phyloP scores from a whole-genome alignment of 2,113 vertebrate genomes.

The Corydoras sp. region DNA sequence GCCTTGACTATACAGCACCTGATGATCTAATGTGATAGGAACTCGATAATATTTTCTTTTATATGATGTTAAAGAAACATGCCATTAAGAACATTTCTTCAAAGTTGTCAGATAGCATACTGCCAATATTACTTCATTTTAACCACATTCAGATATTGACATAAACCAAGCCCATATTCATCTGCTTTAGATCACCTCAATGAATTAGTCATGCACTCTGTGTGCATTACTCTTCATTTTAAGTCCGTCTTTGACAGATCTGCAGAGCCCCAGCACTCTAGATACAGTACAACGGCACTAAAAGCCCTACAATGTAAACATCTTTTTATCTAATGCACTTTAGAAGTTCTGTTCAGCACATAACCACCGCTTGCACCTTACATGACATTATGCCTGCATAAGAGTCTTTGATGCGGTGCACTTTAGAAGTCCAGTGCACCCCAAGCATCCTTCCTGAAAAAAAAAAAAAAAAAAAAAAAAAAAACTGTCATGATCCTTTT shows the following conservation, averaged over 20 bases:
- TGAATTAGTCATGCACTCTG: neutral
- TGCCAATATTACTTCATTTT: neutral
- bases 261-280: slow-evolving; percentile 7
- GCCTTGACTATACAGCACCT: too few species aligned
- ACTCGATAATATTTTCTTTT: too few species aligned
- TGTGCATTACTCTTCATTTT: slow-evolving; percentile 8
- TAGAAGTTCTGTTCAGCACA: neutral
- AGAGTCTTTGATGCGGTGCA: neutral
- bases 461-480: neutral
- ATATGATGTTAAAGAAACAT: too few species aligned
- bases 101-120: neutral
- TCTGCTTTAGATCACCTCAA: neutral
- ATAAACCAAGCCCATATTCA: slow-evolving; percentile 1
- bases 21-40: too few species aligned
- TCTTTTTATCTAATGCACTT: slow-evolving; percentile 1
- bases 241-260: slow-evolving; percentile 8
- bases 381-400: neutral
- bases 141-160: neutral
- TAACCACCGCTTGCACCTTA: neutral
- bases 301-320: slow-evolving; percentile 39
- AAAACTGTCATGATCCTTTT: neutral
- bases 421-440: neutral
- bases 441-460: neutral
- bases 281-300: slow-evolving; percentile 22
- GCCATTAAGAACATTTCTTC: too few species aligned